Conservation (phyloP, 2,797 vertebrate species). For the Tokudaia tokunoshimensis region DNA sequence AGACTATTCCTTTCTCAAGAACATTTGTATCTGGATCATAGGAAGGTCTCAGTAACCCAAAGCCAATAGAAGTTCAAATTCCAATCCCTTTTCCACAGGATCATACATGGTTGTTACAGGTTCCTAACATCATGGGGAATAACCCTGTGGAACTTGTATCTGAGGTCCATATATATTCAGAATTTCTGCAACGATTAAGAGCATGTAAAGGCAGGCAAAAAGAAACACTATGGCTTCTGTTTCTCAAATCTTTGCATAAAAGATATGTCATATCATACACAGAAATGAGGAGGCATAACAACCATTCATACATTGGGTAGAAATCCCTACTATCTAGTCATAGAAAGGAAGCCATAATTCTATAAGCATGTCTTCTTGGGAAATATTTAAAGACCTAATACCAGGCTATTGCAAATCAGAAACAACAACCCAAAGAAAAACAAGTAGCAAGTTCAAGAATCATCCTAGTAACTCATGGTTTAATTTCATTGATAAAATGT, state of each 20-base stretch:
- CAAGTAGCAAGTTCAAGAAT: neutral
- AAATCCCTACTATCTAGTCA: conserved; percentile 31
- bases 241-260: conserved; percentile 52
- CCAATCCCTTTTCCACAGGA: neutral
- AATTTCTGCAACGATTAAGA: neutral
- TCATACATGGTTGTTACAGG: neutral
- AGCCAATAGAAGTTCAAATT: neutral
- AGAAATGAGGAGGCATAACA: conserved; percentile 15
- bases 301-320: conserved; percentile 35
- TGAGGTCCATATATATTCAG: neutral
- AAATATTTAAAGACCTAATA: neutral
- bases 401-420: neutral
- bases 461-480: neutral
- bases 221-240: neutral
- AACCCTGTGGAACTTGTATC: neutral
- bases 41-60: neutral
- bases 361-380: conserved; percentile 26
- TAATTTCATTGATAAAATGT: conserved; percentile 52
- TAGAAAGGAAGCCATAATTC: conserved; percentile 49
- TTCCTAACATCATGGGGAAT: neutral
- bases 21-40: neutral
- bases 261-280: neutral
- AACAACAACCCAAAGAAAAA: neutral
- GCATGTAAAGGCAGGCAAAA: neutral
- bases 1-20: neutral